These are phyloP conservation scores for Clytia hemisphaerica DNA, from an alignment of 30 jellyfish, hydroid and myxozoan genomes.

Conservation along the genomic window DNA sequence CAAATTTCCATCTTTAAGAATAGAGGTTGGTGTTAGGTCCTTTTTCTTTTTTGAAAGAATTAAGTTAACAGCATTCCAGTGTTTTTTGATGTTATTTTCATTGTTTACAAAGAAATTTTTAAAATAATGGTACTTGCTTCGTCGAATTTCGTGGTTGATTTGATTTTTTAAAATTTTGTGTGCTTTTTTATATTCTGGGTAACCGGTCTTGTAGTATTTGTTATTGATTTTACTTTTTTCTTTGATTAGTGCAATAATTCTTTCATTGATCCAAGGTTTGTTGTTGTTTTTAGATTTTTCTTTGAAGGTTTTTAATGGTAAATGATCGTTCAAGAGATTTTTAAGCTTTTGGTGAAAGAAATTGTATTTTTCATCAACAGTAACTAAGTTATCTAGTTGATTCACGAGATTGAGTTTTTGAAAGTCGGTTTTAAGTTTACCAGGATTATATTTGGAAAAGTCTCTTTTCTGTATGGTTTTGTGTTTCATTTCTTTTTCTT, in stretches of 20 bases:
- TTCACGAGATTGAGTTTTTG: too few species aligned
- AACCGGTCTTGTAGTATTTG: too few species aligned
- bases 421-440: conserved; percentile 21
- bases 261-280: conserved; percentile 41
- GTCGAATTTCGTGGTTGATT: too few species aligned
- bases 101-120: conserved; percentile 18
- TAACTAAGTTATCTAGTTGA: not conserved
- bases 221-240: too few species aligned
- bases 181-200: too few species aligned
- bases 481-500: too few species aligned
- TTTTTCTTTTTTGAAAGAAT: too few species aligned
- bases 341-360: conserved; percentile 9
- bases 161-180: too few species aligned
- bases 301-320: conserved; percentile 27
- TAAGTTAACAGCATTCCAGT: conserved; percentile 33
- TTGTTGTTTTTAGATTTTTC: conserved; percentile 30
- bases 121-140: too few species aligned
- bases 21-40: too few species aligned
- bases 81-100: conserved; percentile 18
- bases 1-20: conserved; percentile 32
- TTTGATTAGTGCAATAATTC: too few species aligned
- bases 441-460: conserved; percentile 15
- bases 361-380: conserved; percentile 34
- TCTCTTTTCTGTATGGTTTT: conserved; percentile 26
- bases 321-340: conserved; percentile 17